A percentile compares a stretch with the other conserved stretches of the same genome.
Evolutionary conservation across 2,113 vertebrate genomes (phyloP).

Genomic region (Corydoras maculifer): DNA sequence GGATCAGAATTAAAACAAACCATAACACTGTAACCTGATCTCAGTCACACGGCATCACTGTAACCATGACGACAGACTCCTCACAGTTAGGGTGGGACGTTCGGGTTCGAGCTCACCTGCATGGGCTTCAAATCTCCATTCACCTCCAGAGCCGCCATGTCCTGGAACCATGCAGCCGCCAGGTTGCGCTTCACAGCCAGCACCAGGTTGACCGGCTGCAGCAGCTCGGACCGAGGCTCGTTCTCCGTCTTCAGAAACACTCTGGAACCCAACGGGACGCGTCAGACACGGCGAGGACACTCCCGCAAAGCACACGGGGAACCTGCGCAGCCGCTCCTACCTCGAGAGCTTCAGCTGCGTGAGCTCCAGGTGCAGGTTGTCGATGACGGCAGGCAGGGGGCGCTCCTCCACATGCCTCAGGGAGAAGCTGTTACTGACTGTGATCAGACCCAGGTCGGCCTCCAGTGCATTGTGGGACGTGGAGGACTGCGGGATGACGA

Average conservation of each 20-base stretch:
- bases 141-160: slow-evolving; percentile 77
- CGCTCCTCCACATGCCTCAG: slow-evolving; percentile 58
- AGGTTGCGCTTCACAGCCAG: slow-evolving; percentile 83
- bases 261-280: slow-evolving; percentile 63
- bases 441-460: slow-evolving; percentile 78
- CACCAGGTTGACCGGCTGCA: slow-evolving; percentile 81
- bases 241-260: slow-evolving; percentile 56
- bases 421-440: slow-evolving; percentile 71
- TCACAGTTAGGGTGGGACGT: too few species aligned
- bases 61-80: too few species aligned
- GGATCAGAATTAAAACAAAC: too few species aligned
- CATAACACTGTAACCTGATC: too few species aligned
- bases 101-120: slow-evolving; percentile 74
- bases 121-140: slow-evolving; percentile 87
- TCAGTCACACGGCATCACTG: too few species aligned
- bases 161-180: slow-evolving; percentile 78
- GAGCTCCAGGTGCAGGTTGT: slow-evolving; percentile 78
- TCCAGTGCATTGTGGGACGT: slow-evolving; percentile 67
- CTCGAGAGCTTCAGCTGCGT: slow-evolving; percentile 84
- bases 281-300: too few species aligned
- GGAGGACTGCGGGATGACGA: slow-evolving; percentile 75
- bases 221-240: slow-evolving; percentile 68
- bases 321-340: slow-evolving; percentile 51
- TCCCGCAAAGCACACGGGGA: not conserved
- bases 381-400: slow-evolving; percentile 78